These are phyloP conservation scores for Xerus inauris DNA, from an alignment of 2,113 vertebrate genomes.

Conservation along the genomic window DNA sequence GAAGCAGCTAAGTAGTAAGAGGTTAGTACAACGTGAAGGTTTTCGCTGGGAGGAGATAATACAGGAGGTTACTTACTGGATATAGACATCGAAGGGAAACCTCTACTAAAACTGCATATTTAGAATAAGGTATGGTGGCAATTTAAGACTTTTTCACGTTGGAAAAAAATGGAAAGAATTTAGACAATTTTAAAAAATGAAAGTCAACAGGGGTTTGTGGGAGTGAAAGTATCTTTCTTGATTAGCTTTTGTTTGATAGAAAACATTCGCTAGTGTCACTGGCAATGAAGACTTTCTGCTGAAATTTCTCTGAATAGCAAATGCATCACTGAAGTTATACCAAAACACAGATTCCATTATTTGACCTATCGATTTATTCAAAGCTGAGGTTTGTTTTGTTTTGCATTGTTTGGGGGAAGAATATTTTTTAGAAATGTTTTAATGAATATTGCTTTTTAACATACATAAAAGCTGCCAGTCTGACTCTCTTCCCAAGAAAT, in stretches of 20 bases:
- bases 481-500: neutral
- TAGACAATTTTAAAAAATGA: constrained; percentile 16
- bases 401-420: constrained; percentile 1
- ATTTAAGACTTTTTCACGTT: constrained; percentile 72
- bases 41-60: neutral
- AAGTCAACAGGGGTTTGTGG: neutral
- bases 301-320: neutral
- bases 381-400: constrained; percentile 17
- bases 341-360: neutral
- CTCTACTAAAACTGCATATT: constrained; percentile 56
- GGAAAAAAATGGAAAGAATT: constrained; percentile 8
- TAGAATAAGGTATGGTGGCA: constrained; percentile 70
- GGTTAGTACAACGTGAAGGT: constrained; percentile 59
- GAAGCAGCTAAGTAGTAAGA: constrained; percentile 74
- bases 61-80: constrained; percentile 32
- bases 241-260: constrained; percentile 16
- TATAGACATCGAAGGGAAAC: constrained; percentile 63
- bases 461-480: neutral
- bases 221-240: constrained; percentile 39
- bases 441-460: neutral
- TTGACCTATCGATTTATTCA: neutral
- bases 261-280: neutral
- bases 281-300: neutral
- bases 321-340: neutral
- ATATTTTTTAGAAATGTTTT: neutral